Evolutionary conservation across 2,888 invertebrate genomes (phyloP), one percentile per base, ranked within the genome.

Genomic region (Gasteruption jaculator): DNA sequence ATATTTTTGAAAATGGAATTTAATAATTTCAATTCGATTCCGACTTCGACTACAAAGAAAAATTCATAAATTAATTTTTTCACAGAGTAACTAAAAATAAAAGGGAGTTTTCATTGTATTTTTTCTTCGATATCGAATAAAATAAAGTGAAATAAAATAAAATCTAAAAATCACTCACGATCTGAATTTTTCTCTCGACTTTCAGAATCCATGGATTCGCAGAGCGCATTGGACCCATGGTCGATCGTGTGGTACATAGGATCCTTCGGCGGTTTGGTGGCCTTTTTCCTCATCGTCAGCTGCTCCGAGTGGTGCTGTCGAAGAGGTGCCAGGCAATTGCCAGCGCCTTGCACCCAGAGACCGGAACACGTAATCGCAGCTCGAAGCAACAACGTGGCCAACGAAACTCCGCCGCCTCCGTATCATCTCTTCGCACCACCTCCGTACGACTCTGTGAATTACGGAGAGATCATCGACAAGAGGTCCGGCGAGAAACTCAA

Each of bases 171-270:
- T n/a, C n/a, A n/a, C n/a, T n/a, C n/a, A n/a, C n/a, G n/a, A n/a
- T n/a, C n/a, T n/a, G n/a, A n/a, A n/a, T n/a, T n/a, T n/a, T n/a
- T n/a, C n/a, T 36, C 18, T 43, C 15, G 21, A 20, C 40, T 47
- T 51, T 3, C 57, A 60, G 60, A 50, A 21, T 50, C 58, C 22
- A 44, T 45, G 15, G 56, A 61, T 2, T 52, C 48, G 10, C 65
- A 67, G 26, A 64, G 58, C 27, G 61, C 71, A 1, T 50, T 74
- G 53, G 76, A 76, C 52, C 74, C 76, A 0, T 76, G 76, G 76
- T 76, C 77, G 18, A 74, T 78, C 38, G 69, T 77, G 5, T 77
- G 77, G 77, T 78, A 78, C 67, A 72, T 78, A 35, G 77, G 76
- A 3, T 77, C 77, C 2, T 77, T 78, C 52, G 77, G 77, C 4